These are phyloP conservation scores for Euphonia xanthogaster DNA, from an alignment of 2,797 vertebrate genomes.

Conservation along the genomic window DNA sequence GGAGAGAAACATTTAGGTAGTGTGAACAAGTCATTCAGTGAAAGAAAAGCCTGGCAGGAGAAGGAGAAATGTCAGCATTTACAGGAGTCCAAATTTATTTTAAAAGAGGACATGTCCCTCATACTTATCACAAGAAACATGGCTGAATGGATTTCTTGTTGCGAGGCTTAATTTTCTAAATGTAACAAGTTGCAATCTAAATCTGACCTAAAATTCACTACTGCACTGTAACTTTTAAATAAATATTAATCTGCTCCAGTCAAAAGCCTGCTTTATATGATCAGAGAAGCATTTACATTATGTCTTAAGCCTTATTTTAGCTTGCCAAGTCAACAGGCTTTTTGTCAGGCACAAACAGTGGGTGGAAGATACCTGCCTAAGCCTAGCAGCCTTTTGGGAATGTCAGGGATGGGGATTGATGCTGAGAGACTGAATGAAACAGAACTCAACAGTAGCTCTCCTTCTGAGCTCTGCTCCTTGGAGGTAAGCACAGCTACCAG, in stretches of 20 bases:
- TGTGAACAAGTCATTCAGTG: neutral
- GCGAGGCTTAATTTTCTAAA: neutral
- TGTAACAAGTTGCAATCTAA: neutral
- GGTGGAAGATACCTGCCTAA: neutral
- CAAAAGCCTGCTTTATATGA: neutral
- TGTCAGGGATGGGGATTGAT: neutral
- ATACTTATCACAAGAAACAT: rapidly evolving
- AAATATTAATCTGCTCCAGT: neutral
- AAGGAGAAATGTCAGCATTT: neutral
- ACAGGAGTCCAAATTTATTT: neutral
- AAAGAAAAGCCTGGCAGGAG: neutral
- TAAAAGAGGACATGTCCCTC: neutral
- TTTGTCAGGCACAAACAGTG: neutral
- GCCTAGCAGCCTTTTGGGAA: neutral
- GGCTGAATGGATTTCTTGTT: neutral
- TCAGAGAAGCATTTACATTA: neutral
- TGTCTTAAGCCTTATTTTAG: neutral
- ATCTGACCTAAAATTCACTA: neutral
- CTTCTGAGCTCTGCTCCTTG: neutral
- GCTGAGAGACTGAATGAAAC: neutral
- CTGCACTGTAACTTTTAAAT: neutral
- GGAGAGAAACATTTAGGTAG: neutral
- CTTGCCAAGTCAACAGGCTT: neutral
- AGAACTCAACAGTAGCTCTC: neutral
- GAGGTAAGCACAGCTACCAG: conserved; percentile 13